Base-by-base conservation (phyloP, 1,140 invertebrate species). In the Cyclina sinensis region DNA sequence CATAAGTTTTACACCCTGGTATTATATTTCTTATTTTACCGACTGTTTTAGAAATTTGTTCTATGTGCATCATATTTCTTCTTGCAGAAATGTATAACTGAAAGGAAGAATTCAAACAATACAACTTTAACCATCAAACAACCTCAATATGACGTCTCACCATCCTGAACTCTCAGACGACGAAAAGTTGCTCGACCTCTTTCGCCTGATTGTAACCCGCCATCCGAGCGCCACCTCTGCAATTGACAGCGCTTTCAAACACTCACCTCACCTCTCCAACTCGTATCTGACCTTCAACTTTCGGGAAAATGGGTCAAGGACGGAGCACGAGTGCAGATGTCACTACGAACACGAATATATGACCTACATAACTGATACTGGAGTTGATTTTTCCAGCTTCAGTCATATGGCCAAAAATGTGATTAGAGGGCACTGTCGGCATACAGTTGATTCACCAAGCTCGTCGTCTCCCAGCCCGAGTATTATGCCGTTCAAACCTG, bases 331-430 rank as follows among this genome's bases (percentile, higher is more conserved):
- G 21, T 86, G 84, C 27, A 54, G 57, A 48, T 86, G 84, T 79
- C 84, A 86, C 74, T 86, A 86, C 30, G 84, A 86, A 24, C 84
- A 86, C 35, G 84, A 86, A 30, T 86, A 86, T 48, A 86, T 86
- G 84, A 86, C 84, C 1, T 86, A 86, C 39, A 65, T 86, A 11
- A 86, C 24, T 51, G 84, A 79, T 4, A 48, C 51, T 30, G 84
- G 73, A 24, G 24, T 86, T 37, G 73, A 86, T 35, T 86, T 78
- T 68, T 73, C 79, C 3, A 46, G 24, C 16, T 86, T 86, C 37
- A 78, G 84, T 68, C 73, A 79, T 32, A 65, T 79, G 51, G 43
- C 84, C 14, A 86, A 86, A 48, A 86, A 86, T 46, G 84, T 86
- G 1, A 62, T 68, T 18, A 59, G 74, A 37, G 84, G 84, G 16